These are phyloP conservation scores for Noctua fimbriata DNA, from an alignment of 2,888 invertebrate species.

Conservation along the genomic window DNA sequence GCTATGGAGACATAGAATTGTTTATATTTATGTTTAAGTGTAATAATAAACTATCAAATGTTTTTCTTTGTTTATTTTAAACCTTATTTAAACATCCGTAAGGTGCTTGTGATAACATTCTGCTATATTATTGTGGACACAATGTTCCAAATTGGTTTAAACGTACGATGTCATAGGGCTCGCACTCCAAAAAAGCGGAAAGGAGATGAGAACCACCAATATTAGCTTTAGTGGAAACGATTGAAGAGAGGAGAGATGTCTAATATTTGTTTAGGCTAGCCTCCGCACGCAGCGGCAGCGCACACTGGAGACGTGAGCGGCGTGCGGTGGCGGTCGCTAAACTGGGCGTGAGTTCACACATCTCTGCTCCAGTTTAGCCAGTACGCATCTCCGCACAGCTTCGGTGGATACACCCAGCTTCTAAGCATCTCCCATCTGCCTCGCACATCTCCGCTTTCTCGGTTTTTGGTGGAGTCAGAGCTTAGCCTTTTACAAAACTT, in stretches of 20 bases:
- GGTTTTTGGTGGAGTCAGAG: neutral
- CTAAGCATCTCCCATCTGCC: neutral
- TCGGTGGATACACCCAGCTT: neutral
- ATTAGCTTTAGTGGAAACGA: neutral
- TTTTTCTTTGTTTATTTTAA: neutral
- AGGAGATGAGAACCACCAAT: neutral
- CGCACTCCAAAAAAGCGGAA: neutral
- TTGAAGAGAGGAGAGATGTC: neutral
- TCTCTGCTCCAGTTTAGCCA: neutral
- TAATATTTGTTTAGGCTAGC: neutral
- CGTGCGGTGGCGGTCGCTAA: neutral
- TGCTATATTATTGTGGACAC: neutral
- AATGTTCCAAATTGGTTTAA: neutral
- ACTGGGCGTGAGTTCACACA: neutral
- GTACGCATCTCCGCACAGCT: neutral
- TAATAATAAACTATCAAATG: constrained; percentile 27
- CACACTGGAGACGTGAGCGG: neutral
- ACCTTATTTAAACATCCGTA: neutral
- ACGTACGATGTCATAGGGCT: neutral
- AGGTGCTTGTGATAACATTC: neutral
- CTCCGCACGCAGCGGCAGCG: neutral
- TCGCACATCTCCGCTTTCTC: neutral
- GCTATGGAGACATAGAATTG: constrained; percentile 78
- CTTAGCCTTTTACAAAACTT: neutral
- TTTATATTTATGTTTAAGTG: constrained; percentile 33